Conservation (phyloP, 2,113 vertebrate species). For the Passer montanus region DNA sequence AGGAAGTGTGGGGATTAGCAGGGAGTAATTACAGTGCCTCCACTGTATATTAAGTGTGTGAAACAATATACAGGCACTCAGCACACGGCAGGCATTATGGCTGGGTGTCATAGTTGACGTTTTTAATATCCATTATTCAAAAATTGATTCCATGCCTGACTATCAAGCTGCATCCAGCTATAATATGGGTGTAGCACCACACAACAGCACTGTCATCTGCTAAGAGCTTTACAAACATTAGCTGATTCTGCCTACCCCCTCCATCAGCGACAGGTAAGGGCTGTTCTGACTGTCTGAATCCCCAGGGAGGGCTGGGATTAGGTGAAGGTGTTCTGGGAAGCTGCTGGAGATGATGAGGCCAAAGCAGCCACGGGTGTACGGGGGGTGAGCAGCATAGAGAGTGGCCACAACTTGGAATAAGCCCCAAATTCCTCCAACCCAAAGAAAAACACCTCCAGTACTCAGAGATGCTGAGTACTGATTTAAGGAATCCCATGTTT, state of each 20-base stretch:
- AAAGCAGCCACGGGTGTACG: rapidly evolving
- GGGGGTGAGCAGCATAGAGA: neutral
- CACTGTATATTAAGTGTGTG: conserved; percentile 73
- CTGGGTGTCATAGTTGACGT: conserved; percentile 58
- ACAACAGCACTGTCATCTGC: conserved; percentile 55
- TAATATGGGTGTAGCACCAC: conserved; percentile 24
- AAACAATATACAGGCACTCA: conserved; percentile 66
- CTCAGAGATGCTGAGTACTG: neutral
- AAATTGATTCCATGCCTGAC: conserved; percentile 73
- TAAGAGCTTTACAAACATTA: conserved; percentile 67
- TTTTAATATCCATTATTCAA: conserved; percentile 73
- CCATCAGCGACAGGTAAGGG: neutral
- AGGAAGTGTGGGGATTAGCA: conserved; percentile 63
- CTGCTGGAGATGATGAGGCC: neutral
- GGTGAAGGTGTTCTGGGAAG: neutral
- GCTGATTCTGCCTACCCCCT: conserved; percentile 19
- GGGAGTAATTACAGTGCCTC: conserved; percentile 68
- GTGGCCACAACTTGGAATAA: neutral
- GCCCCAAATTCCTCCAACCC: neutral
- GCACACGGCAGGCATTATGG: conserved; percentile 18
- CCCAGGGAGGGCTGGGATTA: neutral
- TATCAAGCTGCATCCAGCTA: conserved; percentile 56
- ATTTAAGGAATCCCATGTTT: neutral
- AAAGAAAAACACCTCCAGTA: neutral
- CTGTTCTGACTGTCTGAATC: neutral